phyloP scores from a whole-genome alignment of 2,797 vertebrate species.

The Kryptolebias ocellatus region DNA sequence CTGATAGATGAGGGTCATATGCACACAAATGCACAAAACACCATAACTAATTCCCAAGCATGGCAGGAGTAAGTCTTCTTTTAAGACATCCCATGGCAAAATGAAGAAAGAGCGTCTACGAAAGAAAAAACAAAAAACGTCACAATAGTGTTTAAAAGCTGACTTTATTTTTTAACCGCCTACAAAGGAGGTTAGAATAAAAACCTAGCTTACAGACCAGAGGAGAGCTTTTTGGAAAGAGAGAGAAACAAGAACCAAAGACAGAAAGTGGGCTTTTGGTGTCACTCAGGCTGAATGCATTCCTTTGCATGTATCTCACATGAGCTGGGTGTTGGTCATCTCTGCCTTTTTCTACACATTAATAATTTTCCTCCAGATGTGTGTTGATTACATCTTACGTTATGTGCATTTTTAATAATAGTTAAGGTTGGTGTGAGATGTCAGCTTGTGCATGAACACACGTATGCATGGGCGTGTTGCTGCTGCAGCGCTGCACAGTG shows the following conservation, averaged over 20 bases:
- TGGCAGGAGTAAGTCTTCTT: slow-evolving; percentile 35
- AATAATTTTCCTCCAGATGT: slow-evolving; percentile 8
- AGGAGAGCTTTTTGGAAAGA: slow-evolving; percentile 11
- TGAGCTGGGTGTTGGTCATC: slow-evolving; percentile 5
- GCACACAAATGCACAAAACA: slow-evolving; percentile 48
- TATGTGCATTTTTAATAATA: slow-evolving; percentile 10
- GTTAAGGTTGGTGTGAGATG: slow-evolving; percentile 3
- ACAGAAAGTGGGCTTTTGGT: background rate
- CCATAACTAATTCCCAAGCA: slow-evolving; percentile 70
- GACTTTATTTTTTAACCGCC: slow-evolving; percentile 43
- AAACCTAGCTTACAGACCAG: slow-evolving; percentile 21
- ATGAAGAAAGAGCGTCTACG: slow-evolving; percentile 22
- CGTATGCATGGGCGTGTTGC: slow-evolving; percentile 5
- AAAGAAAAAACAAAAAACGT: slow-evolving; percentile 23
- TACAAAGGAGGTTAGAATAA: slow-evolving; percentile 20
- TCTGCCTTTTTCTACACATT: slow-evolving; percentile 11
- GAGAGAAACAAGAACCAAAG: background rate
- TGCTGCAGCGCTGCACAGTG: slow-evolving; percentile 44
- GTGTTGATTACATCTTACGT: slow-evolving; percentile 3
- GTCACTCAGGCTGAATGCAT: slow-evolving; percentile 39
- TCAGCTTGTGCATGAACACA: background rate
- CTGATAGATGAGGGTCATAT: slow-evolving; percentile 68
- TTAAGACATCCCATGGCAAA: slow-evolving; percentile 42
- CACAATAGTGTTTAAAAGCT: slow-evolving; percentile 49
- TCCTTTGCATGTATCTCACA: slow-evolving; percentile 42